A percentile compares a stretch with the other conserved stretches of the same genome.
phyloP scores from a whole-genome alignment of 2,888 invertebrate genomes.

The Drosophila tripunctata region DNA sequence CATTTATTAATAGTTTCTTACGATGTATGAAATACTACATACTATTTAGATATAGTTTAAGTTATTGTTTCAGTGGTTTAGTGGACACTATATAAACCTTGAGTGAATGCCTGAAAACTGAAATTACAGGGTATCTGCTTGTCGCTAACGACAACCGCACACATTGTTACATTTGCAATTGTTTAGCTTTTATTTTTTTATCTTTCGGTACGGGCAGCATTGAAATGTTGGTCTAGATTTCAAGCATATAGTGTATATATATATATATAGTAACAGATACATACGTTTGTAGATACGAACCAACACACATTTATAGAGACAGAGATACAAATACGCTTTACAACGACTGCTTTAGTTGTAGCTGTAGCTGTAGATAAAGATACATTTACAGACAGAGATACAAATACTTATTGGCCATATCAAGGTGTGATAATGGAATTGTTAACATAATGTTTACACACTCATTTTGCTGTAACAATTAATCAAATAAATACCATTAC shows the following conservation, averaged over 20 bases:
- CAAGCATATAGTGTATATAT: constrained; percentile 14
- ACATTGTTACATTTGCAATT: neutral
- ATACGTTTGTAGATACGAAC: neutral
- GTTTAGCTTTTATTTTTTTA: constrained; percentile 21
- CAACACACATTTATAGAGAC: constrained; percentile 5
- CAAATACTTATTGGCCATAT: constrained; percentile 28
- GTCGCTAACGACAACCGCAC: neutral
- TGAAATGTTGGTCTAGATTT: constrained; percentile 45
- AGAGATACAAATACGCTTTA: neutral
- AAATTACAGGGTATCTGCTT: neutral
- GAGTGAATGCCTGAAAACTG: neutral
- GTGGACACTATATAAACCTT: too few species aligned
- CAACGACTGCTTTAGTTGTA: constrained; percentile 1
- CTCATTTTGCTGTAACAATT: constrained; percentile 58
- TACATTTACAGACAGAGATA: constrained; percentile 17
- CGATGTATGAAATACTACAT: too few species aligned
- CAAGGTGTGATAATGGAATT: constrained; percentile 45
- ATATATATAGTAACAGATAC: constrained; percentile 13
- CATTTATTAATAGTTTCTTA: too few species aligned
- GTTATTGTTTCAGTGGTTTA: too few species aligned
- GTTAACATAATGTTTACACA: constrained; percentile 61
- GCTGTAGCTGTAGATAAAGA: constrained; percentile 5
- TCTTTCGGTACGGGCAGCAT: constrained; percentile 32
- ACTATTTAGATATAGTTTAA: too few species aligned
- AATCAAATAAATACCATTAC: constrained; percentile 54